phyloP scores from a whole-genome alignment of 2,797 vertebrate species.

The Typhlichthys eigenmanni region DNA sequence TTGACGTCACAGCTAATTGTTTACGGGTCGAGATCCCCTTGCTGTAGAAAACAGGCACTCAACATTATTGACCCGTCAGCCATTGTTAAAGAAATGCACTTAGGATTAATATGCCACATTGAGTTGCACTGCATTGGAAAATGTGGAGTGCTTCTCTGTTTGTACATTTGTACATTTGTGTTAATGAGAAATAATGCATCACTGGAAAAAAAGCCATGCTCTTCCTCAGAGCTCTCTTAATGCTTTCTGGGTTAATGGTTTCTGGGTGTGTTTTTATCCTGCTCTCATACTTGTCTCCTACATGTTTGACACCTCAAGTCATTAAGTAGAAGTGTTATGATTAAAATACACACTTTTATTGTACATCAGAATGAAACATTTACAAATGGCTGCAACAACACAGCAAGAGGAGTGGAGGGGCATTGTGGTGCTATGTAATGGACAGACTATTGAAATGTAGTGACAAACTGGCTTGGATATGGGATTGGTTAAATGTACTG shows the following conservation, averaged over 20 bases:
- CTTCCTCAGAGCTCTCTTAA: no score
- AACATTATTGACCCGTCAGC: no score
- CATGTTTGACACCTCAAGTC: background rate
- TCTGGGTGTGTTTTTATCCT: background rate
- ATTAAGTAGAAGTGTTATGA: conserved; percentile 20
- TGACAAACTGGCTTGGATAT: conserved; percentile 29
- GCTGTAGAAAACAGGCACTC: no score
- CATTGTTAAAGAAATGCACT: no score
- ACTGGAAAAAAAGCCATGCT: no score
- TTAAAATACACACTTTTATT: conserved; percentile 80
- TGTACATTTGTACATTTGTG: no score
- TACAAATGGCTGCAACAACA: conserved; percentile 48
- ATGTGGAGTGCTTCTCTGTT: no score
- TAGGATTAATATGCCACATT: no score
- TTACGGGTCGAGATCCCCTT: no score
- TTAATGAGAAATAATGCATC: no score
- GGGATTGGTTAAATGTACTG: conserved; percentile 32
- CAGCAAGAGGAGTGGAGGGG: conserved; percentile 47
- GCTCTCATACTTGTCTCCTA: background rate
- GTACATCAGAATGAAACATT: conserved; percentile 49
- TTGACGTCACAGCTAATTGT: background rate
- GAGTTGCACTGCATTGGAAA: no score
- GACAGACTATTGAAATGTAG: conserved; percentile 54
- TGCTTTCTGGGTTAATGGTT: no score
- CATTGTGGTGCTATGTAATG: conserved; percentile 34